These are phyloP conservation scores for Hydrozoanthus tunicans DNA, from an alignment of 64 coral and sea anemone genomes.

Conservation along the genomic window DNA sequence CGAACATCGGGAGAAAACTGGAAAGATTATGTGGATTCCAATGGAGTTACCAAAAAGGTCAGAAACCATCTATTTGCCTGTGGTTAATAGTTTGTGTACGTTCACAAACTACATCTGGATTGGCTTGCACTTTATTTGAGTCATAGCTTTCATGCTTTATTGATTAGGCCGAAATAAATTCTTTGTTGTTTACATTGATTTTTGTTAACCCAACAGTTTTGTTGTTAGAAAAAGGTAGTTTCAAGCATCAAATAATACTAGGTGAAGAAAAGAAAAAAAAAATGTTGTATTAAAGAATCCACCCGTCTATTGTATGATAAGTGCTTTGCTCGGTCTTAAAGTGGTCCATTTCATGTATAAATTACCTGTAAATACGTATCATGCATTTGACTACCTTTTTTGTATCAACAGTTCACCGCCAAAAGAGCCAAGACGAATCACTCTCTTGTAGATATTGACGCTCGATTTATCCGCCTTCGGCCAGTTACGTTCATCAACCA, in stretches of 20 bases:
- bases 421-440: constrained; percentile 9
- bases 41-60: constrained; percentile 2
- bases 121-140: too few relatives aligned
- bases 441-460: neutral
- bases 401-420: neutral
- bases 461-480: constrained; percentile 6
- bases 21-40: neutral
- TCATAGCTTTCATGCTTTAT: too few relatives aligned
- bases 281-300: too few relatives aligned
- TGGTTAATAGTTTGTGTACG: neutral
- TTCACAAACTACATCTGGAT: neutral
- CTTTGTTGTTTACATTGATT: too few relatives aligned
- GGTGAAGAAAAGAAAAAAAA: too few relatives aligned
- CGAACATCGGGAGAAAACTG: neutral
- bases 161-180: too few relatives aligned
- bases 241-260: too few relatives aligned
- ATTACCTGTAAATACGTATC: neutral
- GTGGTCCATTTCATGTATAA: too few relatives aligned
- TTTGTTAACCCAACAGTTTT: too few relatives aligned
- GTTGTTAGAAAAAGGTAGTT: too few relatives aligned
- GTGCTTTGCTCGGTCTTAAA: neutral
- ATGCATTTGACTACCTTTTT: neutral
- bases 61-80: neutral
- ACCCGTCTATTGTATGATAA: too few relatives aligned
- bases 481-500: constrained; percentile 3